A percentile compares a stretch with the other conserved stretches of the same genome.
phyloP scores from a whole-genome alignment of 1,140 invertebrate genomes.

The Drosophila sechellia region DNA sequence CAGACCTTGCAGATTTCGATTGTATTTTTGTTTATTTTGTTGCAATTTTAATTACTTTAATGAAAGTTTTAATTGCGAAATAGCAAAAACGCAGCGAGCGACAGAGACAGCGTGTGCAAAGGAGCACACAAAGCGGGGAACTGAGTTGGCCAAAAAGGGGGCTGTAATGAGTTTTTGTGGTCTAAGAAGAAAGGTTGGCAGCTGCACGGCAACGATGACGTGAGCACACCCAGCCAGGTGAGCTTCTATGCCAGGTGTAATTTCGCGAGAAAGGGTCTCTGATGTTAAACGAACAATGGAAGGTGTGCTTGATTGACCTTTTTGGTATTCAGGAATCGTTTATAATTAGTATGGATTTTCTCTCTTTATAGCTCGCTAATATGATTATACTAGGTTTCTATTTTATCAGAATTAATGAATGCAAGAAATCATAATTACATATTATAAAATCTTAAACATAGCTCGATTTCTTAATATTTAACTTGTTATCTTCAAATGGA shows the following conservation, averaged over 20 bases:
- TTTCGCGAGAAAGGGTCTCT: not conserved
- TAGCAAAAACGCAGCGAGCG: constrained; percentile 67
- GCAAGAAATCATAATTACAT: no score
- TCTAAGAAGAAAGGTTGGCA: constrained; percentile 81
- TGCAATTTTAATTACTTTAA: constrained; percentile 84
- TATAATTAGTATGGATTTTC: not conserved
- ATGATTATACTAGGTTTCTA: no score
- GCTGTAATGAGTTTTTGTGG: constrained; percentile 77
- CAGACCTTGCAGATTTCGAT: constrained; percentile 71
- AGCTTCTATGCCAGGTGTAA: constrained; percentile 4
- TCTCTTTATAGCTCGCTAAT: not conserved
- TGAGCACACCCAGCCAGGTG: constrained; percentile 40
- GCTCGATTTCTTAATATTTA: no score
- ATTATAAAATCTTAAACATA: no score
- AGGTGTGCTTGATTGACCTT: constrained; percentile 11
- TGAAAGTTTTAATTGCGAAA: constrained; percentile 83
- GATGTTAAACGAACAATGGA: constrained; percentile 1
- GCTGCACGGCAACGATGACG: constrained; percentile 64
- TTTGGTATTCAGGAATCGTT: not conserved
- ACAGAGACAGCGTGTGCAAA: constrained; percentile 40
- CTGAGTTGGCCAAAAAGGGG: constrained; percentile 6
- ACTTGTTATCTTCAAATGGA: no score
- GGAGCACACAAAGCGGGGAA: constrained; percentile 5
- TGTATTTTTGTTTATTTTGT: constrained; percentile 83
- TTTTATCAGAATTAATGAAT: no score